Evolutionary conservation across 1,140 invertebrate genomes (phyloP).

Genomic region (Nylanderia fulva): DNA sequence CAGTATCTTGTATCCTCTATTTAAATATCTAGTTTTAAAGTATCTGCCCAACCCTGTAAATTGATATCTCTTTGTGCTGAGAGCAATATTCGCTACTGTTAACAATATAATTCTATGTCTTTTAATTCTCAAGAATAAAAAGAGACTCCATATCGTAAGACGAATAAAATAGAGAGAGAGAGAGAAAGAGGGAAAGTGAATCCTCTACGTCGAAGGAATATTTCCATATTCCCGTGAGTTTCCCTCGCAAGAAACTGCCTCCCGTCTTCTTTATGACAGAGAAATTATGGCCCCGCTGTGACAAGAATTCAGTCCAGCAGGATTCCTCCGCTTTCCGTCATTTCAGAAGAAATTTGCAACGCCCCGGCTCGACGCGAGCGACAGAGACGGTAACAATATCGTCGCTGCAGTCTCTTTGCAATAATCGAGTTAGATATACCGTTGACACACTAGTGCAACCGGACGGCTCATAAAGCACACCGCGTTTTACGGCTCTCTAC

Average conservation of each 20-base stretch:
- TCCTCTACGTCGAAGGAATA: slow-evolving; percentile 24
- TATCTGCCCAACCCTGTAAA: too few species aligned
- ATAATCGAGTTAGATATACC: slow-evolving; percentile 45
- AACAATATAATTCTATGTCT: slow-evolving; percentile 1
- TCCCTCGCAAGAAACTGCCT: slow-evolving; percentile 30
- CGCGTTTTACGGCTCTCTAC: background rate
- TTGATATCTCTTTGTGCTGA: background rate
- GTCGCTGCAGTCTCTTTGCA: slow-evolving; percentile 21
- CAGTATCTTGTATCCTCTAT: too few species aligned
- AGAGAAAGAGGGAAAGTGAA: background rate
- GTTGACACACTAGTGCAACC: too few species aligned
- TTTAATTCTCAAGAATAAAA: slow-evolving; percentile 40
- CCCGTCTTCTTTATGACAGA: slow-evolving; percentile 46
- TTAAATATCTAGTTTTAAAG: too few species aligned
- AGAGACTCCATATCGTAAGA: background rate
- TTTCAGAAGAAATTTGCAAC: slow-evolving; percentile 42
- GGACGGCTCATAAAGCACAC: slow-evolving; percentile 23
- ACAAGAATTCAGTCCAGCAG: slow-evolving; percentile 54
- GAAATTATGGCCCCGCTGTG: slow-evolving; percentile 51
- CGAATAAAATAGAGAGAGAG: background rate
- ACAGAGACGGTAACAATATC: slow-evolving; percentile 25
- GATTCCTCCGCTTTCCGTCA: slow-evolving; percentile 36
- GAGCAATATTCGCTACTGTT: background rate
- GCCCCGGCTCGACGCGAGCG: background rate
- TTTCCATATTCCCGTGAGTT: slow-evolving; percentile 48